Percentiles rank a stretch among this genome's conserved stretches.
phyloP scores from a whole-genome alignment of 1,140 invertebrate species.

The Anthonomus grandis region DNA sequence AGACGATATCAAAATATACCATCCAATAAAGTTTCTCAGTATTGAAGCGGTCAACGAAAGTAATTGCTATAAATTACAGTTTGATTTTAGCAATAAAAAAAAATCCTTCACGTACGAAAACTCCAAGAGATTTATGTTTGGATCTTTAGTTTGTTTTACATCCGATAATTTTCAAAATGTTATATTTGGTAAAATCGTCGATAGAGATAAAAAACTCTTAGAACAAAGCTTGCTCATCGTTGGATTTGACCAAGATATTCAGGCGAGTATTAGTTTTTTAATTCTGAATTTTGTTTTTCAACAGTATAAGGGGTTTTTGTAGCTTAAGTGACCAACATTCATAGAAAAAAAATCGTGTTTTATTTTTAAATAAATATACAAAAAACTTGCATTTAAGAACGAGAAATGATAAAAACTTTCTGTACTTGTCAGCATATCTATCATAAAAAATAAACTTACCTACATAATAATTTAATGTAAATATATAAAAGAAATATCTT shows the following conservation, averaged over 20 bases:
- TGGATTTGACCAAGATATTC: conserved; percentile 43
- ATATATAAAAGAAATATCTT: too few species aligned
- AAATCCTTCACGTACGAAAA: conserved; percentile 40
- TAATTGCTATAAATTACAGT: conserved; percentile 30
- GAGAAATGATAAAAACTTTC: too few species aligned
- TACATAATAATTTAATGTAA: too few species aligned
- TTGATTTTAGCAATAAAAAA: conserved; percentile 29
- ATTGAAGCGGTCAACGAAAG: conserved; percentile 30
- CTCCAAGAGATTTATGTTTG: conserved; percentile 64
- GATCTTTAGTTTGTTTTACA: conserved; percentile 70
- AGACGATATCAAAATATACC: conserved; percentile 15
- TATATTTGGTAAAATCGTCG: conserved; percentile 63
- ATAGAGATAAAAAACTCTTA: conserved; percentile 53
- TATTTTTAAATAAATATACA: too few species aligned
- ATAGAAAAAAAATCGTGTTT: too few species aligned
- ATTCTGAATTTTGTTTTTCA: conserved; percentile 35
- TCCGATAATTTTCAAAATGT: conserved; percentile 64
- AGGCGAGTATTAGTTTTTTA: conserved; percentile 1
- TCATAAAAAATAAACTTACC: too few species aligned
- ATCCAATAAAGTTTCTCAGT: conserved; percentile 26
- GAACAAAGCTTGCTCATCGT: conserved; percentile 53
- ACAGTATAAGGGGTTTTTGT: too few species aligned
- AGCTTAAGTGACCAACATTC: too few species aligned
- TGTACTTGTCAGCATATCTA: too few species aligned
- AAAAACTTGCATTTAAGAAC: too few species aligned